Percentiles rank a stretch among this genome's conserved stretches.
Evolutionary conservation across 2,888 invertebrate genomes (phyloP).

Genomic region (Chrysolina haemoptera): DNA sequence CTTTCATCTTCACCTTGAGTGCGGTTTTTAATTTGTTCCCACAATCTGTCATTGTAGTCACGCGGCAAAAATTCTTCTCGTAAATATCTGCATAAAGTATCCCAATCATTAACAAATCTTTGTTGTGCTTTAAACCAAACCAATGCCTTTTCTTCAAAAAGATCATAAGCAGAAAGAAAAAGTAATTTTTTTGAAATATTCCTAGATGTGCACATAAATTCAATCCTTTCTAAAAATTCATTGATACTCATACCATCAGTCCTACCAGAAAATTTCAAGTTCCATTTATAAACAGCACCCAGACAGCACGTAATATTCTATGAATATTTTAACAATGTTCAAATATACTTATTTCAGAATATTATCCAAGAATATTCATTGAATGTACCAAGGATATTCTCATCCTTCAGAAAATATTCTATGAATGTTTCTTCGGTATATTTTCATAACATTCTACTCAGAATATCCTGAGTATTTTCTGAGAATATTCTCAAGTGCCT

Average conservation of each 20-base stretch:
- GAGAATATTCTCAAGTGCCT: no score
- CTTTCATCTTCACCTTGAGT: no score
- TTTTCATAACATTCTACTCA: no score
- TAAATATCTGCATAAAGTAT: background rate
- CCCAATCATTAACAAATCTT: background rate
- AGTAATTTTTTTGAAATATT: constrained; percentile 10
- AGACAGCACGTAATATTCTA: no score
- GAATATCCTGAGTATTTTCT: no score
- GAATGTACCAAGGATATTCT: background rate
- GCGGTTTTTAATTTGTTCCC: background rate
- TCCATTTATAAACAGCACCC: background rate
- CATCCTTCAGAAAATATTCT: no score
- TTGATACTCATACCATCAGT: background rate
- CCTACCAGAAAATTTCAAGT: background rate
- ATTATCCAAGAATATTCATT: background rate
- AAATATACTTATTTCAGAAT: background rate
- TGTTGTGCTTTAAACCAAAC: background rate
- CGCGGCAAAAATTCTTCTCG: background rate
- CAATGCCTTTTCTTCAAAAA: background rate
- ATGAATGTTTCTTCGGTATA: no score
- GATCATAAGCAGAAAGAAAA: constrained; percentile 26
- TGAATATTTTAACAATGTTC: background rate
- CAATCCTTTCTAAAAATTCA: background rate
- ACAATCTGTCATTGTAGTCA: background rate
- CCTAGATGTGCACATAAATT: background rate